Conservation (phyloP, 2,888 invertebrate species). For the Ecdyonurus torrentis region DNA sequence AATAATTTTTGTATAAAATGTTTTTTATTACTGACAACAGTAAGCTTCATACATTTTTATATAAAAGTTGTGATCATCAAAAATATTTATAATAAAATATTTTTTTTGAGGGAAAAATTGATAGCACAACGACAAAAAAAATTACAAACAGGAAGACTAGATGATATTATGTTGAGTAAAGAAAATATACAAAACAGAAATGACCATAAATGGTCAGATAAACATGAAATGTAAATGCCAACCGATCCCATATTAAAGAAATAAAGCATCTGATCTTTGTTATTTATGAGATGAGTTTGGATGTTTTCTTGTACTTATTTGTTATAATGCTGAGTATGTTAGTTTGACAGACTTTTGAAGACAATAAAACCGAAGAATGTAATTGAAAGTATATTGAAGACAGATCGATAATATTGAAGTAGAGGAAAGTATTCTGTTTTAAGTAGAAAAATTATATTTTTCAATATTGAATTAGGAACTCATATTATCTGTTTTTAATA, state of each 20-base stretch:
- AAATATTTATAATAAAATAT: neutral
- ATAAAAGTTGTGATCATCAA: neutral
- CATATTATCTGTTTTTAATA: no score
- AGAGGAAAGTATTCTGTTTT: no score
- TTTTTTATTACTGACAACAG: neutral
- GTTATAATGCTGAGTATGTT: no score
- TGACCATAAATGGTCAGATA: no score
- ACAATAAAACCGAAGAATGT: no score
- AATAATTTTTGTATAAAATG: neutral
- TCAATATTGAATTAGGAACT: no score
- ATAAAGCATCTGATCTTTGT: neutral
- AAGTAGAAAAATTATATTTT: no score
- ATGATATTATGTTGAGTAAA: neutral
- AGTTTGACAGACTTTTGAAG: no score
- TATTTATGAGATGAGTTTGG: no score
- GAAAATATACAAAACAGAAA: neutral
- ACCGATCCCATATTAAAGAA: neutral
- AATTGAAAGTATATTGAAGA: no score
- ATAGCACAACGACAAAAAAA: neutral
- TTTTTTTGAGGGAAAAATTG: neutral
- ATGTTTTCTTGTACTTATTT: no score
- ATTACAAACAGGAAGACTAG: neutral
- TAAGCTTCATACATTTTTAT: neutral
- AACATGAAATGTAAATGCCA: neutral
- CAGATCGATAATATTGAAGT: no score